phyloP scores from a whole-genome alignment of 2,797 vertebrate genomes.

The Chloroceryle amazona region DNA sequence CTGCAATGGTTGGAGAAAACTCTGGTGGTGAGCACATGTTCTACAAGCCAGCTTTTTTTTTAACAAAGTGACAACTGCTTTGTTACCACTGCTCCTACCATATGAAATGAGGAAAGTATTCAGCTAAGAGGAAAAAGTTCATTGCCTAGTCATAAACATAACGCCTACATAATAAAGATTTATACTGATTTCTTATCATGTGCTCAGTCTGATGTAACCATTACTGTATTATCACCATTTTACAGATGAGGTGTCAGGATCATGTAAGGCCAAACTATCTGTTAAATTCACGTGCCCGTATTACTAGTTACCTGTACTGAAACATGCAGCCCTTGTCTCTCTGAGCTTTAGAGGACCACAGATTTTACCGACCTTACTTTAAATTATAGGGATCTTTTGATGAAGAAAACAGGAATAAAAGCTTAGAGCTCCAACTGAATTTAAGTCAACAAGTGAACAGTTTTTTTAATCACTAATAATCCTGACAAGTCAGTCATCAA shows the following conservation, averaged over 20 bases:
- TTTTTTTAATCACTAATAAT: neutral
- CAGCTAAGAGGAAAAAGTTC: neutral
- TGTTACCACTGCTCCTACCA: neutral
- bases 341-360: neutral
- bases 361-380: neutral
- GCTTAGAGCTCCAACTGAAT: neutral
- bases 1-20: neutral
- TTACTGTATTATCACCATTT: neutral
- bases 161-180: neutral
- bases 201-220: neutral
- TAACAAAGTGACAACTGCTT: neutral
- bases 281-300: neutral
- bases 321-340: neutral
- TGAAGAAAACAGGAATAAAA: neutral
- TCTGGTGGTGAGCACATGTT: neutral
- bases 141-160: neutral
- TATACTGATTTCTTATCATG: neutral
- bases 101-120: neutral
- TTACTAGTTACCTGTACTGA: accelerated
- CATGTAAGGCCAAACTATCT: neutral
- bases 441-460: neutral
- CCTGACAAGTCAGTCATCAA: neutral
- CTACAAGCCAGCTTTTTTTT: neutral
- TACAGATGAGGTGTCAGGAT: neutral
- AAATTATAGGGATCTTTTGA: neutral